Conservation (phyloP, 2,888 invertebrate genomes). For the Eupithecia tripunctaria region DNA sequence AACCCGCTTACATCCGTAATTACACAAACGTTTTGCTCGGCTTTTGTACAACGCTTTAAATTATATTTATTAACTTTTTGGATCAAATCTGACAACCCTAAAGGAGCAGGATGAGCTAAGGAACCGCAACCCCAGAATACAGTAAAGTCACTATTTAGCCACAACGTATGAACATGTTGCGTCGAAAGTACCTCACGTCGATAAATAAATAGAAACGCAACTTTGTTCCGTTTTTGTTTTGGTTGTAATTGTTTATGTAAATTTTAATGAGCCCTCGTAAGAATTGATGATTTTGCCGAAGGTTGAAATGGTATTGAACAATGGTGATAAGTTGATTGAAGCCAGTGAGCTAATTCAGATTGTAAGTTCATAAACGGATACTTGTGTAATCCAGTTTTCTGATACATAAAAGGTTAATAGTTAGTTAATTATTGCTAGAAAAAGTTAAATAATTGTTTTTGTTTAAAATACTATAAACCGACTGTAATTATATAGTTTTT, state of each 20-base stretch:
- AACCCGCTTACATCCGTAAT: no score
- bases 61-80: background rate
- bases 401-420: background rate
- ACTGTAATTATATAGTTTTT: no score
- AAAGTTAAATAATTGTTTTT: background rate
- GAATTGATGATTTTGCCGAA: background rate
- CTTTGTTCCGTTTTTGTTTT: slow-evolving; percentile 15
- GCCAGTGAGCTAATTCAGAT: background rate
- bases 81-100: slow-evolving; percentile 22
- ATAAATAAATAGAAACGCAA: slow-evolving; percentile 28
- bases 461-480: no score
- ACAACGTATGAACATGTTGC: slow-evolving; percentile 45
- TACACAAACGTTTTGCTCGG: background rate
- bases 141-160: slow-evolving; percentile 26
- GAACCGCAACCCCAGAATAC: slow-evolving; percentile 40
- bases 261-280: slow-evolving; percentile 2
- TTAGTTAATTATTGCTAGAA: background rate
- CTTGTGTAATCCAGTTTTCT: background rate
- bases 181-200: slow-evolving; percentile 19
- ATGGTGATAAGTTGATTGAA: background rate
- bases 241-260: slow-evolving; percentile 10
- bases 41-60: background rate
- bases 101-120: slow-evolving; percentile 28
- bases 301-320: background rate
- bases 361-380: background rate